A percentile compares a stretch with the other conserved stretches of the same genome.
Conservation (phyloP, 1,140 invertebrate species). For the Tigriopus japonicus region DNA sequence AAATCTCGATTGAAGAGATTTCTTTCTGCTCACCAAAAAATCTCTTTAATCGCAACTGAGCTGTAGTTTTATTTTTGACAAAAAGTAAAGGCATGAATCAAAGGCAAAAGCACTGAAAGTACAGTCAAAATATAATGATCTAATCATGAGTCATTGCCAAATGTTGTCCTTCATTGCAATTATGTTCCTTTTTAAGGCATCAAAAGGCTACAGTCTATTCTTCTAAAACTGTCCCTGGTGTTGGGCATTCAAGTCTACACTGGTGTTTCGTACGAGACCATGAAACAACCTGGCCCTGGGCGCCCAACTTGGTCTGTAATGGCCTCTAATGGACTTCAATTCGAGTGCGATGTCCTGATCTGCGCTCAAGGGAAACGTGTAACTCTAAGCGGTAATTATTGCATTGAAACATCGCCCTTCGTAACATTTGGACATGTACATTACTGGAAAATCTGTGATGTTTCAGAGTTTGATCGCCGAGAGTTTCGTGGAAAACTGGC, state of each 20-base stretch:
- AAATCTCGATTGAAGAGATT: too few species aligned
- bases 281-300: too few species aligned
- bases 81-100: too few species aligned
- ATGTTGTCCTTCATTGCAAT: background rate
- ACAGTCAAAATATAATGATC: too few species aligned
- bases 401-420: background rate
- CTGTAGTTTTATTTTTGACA: too few species aligned
- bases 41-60: too few species aligned
- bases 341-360: constrained; percentile 87
- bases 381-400: background rate
- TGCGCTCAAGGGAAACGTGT: constrained; percentile 83
- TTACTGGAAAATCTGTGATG: background rate
- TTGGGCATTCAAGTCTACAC: constrained; percentile 89
- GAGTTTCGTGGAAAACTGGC: constrained; percentile 93
- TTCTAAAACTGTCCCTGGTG: constrained; percentile 82
- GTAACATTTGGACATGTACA: background rate
- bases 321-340: too few species aligned
- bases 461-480: constrained; percentile 61
- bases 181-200: constrained; percentile 24
- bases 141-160: too few species aligned
- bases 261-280: constrained; percentile 35
- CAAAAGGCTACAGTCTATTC: constrained; percentile 78
- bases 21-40: too few species aligned
- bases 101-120: too few species aligned
- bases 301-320: too few species aligned